A percentile compares a stretch with the other conserved stretches of the same genome.
phyloP scores from a whole-genome alignment of 2,888 invertebrate species.

The Bruchidius siliquastri region DNA sequence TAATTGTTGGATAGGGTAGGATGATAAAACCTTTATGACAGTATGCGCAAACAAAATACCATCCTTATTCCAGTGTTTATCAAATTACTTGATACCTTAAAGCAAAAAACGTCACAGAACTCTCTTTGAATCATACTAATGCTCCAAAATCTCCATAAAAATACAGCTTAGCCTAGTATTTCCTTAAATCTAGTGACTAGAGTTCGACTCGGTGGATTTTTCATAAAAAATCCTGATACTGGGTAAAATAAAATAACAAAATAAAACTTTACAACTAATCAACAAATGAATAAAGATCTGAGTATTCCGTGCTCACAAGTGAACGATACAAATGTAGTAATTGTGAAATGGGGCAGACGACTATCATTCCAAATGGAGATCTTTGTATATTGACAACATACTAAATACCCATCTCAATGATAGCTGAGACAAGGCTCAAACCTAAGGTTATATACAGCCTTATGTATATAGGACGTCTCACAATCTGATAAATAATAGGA shows the following conservation, averaged over 20 bases:
- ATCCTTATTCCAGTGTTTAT: too few relatives aligned
- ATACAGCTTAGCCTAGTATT: background rate
- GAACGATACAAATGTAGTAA: background rate
- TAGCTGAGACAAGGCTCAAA: too few relatives aligned
- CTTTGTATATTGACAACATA: too few relatives aligned
- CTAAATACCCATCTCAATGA: too few relatives aligned
- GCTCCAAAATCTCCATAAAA: background rate
- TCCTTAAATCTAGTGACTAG: constrained; percentile 23
- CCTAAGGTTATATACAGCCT: too few relatives aligned
- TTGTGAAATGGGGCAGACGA: too few relatives aligned
- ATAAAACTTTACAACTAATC: constrained; percentile 9
- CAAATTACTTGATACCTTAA: background rate
- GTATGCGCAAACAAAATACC: too few relatives aligned
- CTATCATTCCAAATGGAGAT: too few relatives aligned
- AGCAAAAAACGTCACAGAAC: background rate
- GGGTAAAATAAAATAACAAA: constrained; percentile 2
- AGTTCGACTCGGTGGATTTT: constrained; percentile 17
- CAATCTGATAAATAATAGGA: too few relatives aligned
- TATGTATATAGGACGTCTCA: too few relatives aligned
- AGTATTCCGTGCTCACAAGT: constrained; percentile 1
- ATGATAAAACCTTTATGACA: too few relatives aligned
- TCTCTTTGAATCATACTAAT: background rate
- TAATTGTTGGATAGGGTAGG: too few relatives aligned
- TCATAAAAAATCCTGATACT: constrained; percentile 13
- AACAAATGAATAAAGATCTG: constrained; percentile 5